Conservation (phyloP, 2,797 vertebrate genomes). For the Tiaroga cobitis region DNA sequence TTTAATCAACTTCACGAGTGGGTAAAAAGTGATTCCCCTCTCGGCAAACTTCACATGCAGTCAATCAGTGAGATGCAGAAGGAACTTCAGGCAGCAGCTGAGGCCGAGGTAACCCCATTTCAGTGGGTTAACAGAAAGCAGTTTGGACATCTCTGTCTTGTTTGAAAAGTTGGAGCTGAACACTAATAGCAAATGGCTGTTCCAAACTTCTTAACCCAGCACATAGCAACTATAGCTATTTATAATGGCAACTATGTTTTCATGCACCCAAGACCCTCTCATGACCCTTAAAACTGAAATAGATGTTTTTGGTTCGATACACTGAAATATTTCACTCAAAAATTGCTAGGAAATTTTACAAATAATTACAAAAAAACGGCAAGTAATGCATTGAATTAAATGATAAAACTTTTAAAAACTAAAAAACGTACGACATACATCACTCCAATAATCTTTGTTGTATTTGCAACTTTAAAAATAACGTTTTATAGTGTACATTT, state of each 20-base stretch:
- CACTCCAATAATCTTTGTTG: too few relatives aligned
- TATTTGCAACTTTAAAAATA: too few relatives aligned
- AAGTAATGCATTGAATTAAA: background rate
- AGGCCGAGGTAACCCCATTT: background rate
- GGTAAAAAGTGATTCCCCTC: background rate
- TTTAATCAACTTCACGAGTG: conserved; percentile 36
- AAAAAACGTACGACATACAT: background rate
- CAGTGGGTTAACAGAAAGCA: conserved; percentile 15
- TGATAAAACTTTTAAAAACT: background rate
- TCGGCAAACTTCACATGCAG: conserved; percentile 34
- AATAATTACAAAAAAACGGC: background rate
- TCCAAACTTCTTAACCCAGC: background rate
- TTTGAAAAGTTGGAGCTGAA: conserved; percentile 5
- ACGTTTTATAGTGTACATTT: too few relatives aligned
- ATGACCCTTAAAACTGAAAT: background rate
- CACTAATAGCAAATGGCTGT: conserved; percentile 17
- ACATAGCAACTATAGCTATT: background rate
- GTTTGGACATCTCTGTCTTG: conserved; percentile 35
- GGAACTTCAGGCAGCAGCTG: conserved; percentile 7
- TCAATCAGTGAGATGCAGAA: conserved; percentile 13
- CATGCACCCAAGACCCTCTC: background rate
- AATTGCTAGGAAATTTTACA: background rate
- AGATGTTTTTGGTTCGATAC: background rate
- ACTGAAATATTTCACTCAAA: background rate
- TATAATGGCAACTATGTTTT: background rate